Conservation (phyloP, 2,888 invertebrate genomes). For the Julus scanicus region DNA sequence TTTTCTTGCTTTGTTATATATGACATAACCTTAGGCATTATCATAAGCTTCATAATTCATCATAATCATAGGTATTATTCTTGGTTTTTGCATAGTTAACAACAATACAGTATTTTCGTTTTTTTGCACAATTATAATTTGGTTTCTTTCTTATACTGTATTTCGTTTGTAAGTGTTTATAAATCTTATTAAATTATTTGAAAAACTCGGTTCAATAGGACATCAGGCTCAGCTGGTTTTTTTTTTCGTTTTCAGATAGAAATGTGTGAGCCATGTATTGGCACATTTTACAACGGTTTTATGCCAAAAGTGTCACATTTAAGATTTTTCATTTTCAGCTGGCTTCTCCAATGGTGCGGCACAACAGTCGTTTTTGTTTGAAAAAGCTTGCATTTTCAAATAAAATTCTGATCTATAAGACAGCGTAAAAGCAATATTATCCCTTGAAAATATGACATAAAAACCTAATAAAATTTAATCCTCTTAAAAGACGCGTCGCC, state of each 20-base stretch:
- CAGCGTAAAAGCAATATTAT: slow-evolving; percentile 25
- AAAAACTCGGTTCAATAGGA: background rate
- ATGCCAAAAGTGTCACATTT: background rate
- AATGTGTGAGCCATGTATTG: background rate
- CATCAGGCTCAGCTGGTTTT: background rate
- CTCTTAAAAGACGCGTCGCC: background rate
- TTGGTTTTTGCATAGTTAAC: no score
- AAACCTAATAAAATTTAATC: slow-evolving; percentile 10
- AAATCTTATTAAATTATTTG: no score
- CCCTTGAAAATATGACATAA: slow-evolving; percentile 20
- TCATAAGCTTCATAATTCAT: no score
- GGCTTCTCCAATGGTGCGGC: background rate
- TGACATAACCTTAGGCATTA: no score
- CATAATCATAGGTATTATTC: no score
- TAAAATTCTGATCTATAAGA: slow-evolving; percentile 11
- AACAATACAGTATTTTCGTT: no score
- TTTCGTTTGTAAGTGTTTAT: no score
- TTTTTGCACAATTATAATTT: no score
- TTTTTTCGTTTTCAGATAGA: background rate
- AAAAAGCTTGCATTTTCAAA: slow-evolving; percentile 33
- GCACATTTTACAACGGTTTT: background rate
- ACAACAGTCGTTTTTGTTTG: slow-evolving; percentile 13
- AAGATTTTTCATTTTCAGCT: slow-evolving; percentile 3
- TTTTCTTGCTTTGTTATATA: no score
- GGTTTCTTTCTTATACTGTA: no score